These are phyloP conservation scores for Caerostris darwini DNA, from an alignment of 1,140 invertebrate species.

Conservation along the genomic window DNA sequence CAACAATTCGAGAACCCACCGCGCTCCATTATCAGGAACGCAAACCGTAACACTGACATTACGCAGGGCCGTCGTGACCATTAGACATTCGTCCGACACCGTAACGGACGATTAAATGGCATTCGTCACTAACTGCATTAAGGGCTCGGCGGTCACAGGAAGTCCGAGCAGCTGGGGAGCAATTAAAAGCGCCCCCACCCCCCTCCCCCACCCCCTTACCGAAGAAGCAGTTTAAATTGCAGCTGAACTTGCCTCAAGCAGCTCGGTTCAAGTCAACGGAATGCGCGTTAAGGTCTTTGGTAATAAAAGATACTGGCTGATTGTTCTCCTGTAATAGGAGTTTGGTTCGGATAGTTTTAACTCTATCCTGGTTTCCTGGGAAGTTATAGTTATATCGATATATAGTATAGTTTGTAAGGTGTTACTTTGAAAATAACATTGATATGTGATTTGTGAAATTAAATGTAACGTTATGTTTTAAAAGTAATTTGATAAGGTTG, in stretches of 20 bases:
- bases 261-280: not conserved
- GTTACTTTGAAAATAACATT: not conserved
- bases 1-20: not conserved
- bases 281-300: not conserved
- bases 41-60: not conserved
- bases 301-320: not conserved
- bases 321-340: not conserved
- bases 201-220: not conserved
- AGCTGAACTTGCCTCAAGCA: not conserved
- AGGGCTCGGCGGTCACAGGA: not conserved
- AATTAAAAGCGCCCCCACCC: not conserved
- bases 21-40: not conserved
- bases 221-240: not conserved
- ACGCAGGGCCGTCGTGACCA: not conserved
- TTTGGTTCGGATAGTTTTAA: not conserved
- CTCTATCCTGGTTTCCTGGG: not conserved
- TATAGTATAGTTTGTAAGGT: not conserved
- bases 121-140: conserved; percentile 30
- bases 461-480: no score
- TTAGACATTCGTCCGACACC: not conserved
- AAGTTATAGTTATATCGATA: not conserved
- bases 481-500: no score
- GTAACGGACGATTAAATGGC: conserved; percentile 9
- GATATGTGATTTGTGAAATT: no score
- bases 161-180: not conserved